These are phyloP conservation scores for Ambastaia sidthimunki DNA, from an alignment of 2,797 vertebrate species.

Conservation along the genomic window DNA sequence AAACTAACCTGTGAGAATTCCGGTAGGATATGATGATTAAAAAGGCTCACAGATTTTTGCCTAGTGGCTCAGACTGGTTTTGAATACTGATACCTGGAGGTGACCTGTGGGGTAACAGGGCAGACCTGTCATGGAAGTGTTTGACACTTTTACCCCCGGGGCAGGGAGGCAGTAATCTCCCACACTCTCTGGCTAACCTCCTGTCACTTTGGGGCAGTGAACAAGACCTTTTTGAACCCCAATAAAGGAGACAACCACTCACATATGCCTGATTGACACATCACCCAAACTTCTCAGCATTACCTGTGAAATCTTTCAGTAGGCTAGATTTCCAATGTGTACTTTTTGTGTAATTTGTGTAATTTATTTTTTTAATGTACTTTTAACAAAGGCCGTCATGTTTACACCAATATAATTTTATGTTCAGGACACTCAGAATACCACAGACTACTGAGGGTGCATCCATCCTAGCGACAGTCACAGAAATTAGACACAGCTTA, in stretches of 20 bases:
- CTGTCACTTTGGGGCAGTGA: conserved; percentile 23
- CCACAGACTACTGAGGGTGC: no score
- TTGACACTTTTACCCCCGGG: conserved; percentile 52
- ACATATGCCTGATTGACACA: conserved; percentile 34
- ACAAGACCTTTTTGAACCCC: conserved; percentile 32
- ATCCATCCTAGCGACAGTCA: no score
- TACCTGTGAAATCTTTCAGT: neutral
- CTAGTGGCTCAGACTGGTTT: conserved; percentile 15
- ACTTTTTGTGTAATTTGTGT: neutral
- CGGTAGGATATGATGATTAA: conserved; percentile 28
- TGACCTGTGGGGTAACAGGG: conserved; percentile 42
- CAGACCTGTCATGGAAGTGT: conserved; percentile 22
- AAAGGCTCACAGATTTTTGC: conserved; percentile 36
- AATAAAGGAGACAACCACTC: conserved; percentile 33
- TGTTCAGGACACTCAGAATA: no score
- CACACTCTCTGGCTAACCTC: conserved; percentile 59
- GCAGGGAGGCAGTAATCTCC: conserved; percentile 46
- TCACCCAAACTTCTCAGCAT: neutral
- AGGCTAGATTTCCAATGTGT: neutral
- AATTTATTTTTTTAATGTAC: neutral
- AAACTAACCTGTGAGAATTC: conserved; percentile 40
- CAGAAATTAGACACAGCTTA: neutral
- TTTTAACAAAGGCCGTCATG: neutral
- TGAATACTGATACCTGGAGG: conserved; percentile 29
- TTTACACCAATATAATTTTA: neutral